These are phyloP conservation scores for Lottia gigantea DNA, from an alignment of 2,888 invertebrate genomes.

Conservation along the genomic window DNA sequence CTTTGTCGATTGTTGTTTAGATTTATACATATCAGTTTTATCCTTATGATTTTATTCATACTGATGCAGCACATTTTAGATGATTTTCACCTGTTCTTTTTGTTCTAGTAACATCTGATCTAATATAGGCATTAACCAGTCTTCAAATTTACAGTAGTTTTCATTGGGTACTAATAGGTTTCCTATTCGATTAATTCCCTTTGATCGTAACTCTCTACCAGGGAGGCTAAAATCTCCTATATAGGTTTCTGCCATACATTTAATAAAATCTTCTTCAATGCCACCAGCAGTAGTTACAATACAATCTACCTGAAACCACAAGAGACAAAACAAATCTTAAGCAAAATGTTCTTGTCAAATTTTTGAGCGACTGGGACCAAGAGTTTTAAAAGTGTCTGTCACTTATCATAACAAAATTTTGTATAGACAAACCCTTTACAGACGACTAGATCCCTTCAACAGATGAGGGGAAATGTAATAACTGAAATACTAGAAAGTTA, in stretches of 20 bases:
- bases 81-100: conserved; percentile 72
- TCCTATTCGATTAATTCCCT: conserved; percentile 90
- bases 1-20: no score
- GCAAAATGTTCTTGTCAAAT: no score
- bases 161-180: conserved; percentile 97
- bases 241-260: conserved; percentile 94
- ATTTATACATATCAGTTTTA: no score
- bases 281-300: conserved; percentile 98
- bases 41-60: background rate
- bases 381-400: no score
- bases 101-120: conserved; percentile 92
- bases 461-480: no score
- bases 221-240: conserved; percentile 89
- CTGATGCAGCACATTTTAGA: background rate
- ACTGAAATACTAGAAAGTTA: no score
- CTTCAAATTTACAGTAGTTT: conserved; percentile 97
- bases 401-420: no score
- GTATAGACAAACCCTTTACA: no score
- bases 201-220: conserved; percentile 80
- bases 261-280: conserved; percentile 98
- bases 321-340: no score
- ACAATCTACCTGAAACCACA: conserved; percentile 82
- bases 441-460: no score
- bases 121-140: conserved; percentile 94
- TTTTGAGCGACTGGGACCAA: no score